A percentile compares a stretch with the other conserved stretches of the same genome.
Conservation (phyloP, 2,888 invertebrate species). For the Dioctria rufipes region DNA sequence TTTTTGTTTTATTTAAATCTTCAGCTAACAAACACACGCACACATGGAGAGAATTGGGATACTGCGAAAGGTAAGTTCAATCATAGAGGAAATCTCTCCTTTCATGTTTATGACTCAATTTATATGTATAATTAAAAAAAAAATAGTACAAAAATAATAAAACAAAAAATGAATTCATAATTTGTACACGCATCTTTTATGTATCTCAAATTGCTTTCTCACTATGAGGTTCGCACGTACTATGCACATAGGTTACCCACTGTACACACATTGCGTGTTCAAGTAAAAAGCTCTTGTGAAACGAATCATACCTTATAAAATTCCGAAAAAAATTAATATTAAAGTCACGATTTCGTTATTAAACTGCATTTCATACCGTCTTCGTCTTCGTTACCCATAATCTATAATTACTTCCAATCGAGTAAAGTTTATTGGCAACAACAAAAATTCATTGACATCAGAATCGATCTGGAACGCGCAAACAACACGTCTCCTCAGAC, state of each 20-base stretch:
- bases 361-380: conserved; percentile 50
- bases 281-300: not conserved
- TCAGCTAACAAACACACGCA: no score
- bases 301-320: no score
- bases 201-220: no score
- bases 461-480: not conserved
- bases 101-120: no score
- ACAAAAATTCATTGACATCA: conserved; percentile 7
- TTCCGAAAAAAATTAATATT: conserved; percentile 39
- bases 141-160: not conserved
- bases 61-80: conserved; percentile 11
- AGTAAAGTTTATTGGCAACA: conserved; percentile 29
- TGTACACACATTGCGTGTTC: conserved; percentile 17
- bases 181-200: no score
- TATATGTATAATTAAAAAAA: no score
- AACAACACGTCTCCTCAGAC: not conserved
- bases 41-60: conserved; percentile 19
- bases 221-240: no score
- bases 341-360: conserved; percentile 28
- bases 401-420: conserved; percentile 53
- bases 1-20: no score
- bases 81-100: no score
- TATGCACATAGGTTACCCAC: not conserved
- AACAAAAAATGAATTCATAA: not conserved
- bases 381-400: conserved; percentile 33